These are phyloP conservation scores for Clunio marinus DNA, from an alignment of 2,888 invertebrate species.

Conservation along the genomic window DNA sequence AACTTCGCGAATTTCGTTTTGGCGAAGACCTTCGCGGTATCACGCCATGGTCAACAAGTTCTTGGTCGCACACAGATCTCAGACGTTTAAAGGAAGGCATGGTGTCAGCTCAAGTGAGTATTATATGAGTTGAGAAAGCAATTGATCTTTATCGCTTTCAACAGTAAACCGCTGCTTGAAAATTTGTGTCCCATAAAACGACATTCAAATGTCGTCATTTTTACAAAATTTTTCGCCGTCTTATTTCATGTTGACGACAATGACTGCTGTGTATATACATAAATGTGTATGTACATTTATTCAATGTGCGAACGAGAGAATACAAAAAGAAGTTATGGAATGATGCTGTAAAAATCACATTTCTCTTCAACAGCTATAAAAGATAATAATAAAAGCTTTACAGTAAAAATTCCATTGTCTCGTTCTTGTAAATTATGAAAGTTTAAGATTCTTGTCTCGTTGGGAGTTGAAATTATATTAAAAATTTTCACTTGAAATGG, in stretches of 20 bases:
- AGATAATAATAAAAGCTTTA: constrained; percentile 26
- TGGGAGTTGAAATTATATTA: too few species aligned
- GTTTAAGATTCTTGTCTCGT: too few species aligned
- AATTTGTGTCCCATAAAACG: neutral
- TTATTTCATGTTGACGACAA: too few species aligned
- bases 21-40: constrained; percentile 65
- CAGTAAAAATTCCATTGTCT: too few species aligned
- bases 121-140: neutral
- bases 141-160: constrained; percentile 12
- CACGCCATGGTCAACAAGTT: constrained; percentile 70
- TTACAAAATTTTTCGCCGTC: too few species aligned
- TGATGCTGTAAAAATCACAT: constrained; percentile 21
- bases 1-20: constrained; percentile 58
- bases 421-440: too few species aligned
- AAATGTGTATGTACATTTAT: too few species aligned
- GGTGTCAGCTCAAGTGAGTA: constrained; percentile 67
- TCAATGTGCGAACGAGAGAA: neutral
- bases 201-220: constrained; percentile 14
- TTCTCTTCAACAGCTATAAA: constrained; percentile 8
- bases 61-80: constrained; percentile 76
- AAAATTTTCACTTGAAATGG: too few species aligned
- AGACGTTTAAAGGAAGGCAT: constrained; percentile 67
- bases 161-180: neutral
- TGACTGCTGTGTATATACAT: too few species aligned
- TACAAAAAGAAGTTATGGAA: neutral